Evolutionary conservation across 1,140 invertebrate genomes (phyloP).

Genomic region (Bombyx mori): ASM3026992v2 NC_085122.1:3616001-3616500

Average conservation of each 20-base stretch:
- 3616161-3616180: too few species aligned
- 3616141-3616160: too few species aligned
- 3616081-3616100: not conserved
- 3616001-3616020: conserved; percentile 72
- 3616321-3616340: not conserved
- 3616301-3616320: too few species aligned
- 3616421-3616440: conserved; percentile 84
- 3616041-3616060: not conserved
- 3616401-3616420: conserved; percentile 69
- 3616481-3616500: conserved; percentile 27
- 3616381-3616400: too few species aligned
- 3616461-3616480: conserved; percentile 47
- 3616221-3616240: not conserved
- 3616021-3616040: conserved; percentile 37
- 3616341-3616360: not conserved
- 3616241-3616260: not conserved
- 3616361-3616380: too few species aligned
- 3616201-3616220: too few species aligned
- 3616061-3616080: not conserved
- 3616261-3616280: not conserved
- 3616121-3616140: not conserved
- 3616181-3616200: too few species aligned
- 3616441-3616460: conserved; percentile 83
- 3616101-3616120: not conserved
- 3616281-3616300: too few species aligned